A percentile compares a stretch with the other conserved stretches of the same genome.
These are phyloP conservation scores for Alfaro cultratus DNA, from an alignment of 2,797 vertebrate species.

Conservation along the genomic window DNA sequence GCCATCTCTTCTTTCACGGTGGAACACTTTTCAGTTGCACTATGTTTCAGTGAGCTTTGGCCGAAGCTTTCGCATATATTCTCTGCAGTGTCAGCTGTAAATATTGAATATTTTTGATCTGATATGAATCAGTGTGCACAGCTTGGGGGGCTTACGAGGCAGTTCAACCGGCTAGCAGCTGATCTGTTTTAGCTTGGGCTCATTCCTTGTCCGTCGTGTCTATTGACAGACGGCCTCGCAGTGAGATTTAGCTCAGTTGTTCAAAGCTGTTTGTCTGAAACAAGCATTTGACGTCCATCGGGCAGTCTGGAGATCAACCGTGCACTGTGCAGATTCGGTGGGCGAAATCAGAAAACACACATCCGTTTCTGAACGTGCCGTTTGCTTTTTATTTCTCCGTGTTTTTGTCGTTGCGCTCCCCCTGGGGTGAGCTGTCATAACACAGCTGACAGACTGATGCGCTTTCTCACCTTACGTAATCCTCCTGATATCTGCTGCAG, in stretches of 20 bases:
- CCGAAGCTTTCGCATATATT: background rate
- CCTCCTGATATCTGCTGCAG: constrained; percentile 21
- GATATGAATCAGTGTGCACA: background rate
- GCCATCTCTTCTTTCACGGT: background rate
- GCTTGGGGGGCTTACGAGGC: background rate
- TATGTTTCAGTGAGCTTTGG: background rate
- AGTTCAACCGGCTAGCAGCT: background rate
- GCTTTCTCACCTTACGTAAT: constrained; percentile 19
- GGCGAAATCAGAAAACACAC: constrained; percentile 1
- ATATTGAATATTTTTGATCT: background rate
- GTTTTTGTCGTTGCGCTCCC: background rate
- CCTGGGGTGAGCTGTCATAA: constrained; percentile 27
- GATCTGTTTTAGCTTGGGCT: background rate
- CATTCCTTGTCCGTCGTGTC: constrained; percentile 9
- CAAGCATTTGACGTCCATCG: constrained; percentile 18
- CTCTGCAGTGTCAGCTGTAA: background rate
- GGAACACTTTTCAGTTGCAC: background rate
- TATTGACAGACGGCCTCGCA: constrained; percentile 10
- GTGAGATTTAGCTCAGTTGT: constrained; percentile 10
- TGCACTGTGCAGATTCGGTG: background rate
- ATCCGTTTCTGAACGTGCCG: background rate
- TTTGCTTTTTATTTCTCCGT: constrained; percentile 1
- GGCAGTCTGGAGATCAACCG: constrained; percentile 29
- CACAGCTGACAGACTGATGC: constrained; percentile 20
- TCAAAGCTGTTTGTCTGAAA: constrained; percentile 22